These are phyloP conservation scores for Serrognathus titanus DNA, from an alignment of 2,888 invertebrate species.

Conservation along the genomic window DNA sequence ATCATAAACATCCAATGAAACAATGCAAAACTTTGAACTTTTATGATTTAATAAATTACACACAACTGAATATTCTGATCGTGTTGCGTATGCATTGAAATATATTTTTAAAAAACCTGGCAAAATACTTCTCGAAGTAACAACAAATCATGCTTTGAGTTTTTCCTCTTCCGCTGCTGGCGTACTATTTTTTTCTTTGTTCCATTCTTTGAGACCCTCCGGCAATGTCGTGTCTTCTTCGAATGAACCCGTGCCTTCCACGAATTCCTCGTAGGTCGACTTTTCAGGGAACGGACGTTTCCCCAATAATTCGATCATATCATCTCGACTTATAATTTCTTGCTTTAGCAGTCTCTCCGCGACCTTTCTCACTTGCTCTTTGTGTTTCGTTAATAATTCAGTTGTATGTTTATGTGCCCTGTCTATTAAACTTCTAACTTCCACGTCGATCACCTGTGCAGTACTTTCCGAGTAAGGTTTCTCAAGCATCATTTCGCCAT, in stretches of 20 bases:
- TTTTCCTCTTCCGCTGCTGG: slow-evolving; percentile 8
- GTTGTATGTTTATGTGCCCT: slow-evolving; percentile 79
- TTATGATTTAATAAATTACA: no score
- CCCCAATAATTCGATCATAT: slow-evolving; percentile 96
- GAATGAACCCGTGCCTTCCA: slow-evolving; percentile 95
- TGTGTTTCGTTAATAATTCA: slow-evolving; percentile 73
- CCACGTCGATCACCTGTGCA: slow-evolving; percentile 91
- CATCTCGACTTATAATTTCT: slow-evolving; percentile 92
- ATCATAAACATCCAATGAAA: no score
- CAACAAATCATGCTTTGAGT: slow-evolving; percentile 3
- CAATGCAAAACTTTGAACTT: no score
- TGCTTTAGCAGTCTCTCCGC: slow-evolving; percentile 86
- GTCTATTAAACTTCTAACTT: slow-evolving; percentile 78
- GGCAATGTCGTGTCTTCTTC: slow-evolving; percentile 95
- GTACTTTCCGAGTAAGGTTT: slow-evolving; percentile 99
- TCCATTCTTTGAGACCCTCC: slow-evolving; percentile 95
- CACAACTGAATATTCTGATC: no score
- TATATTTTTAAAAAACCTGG: slow-evolving; percentile 15
- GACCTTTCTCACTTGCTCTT: slow-evolving; percentile 82
- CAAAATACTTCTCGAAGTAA: slow-evolving; percentile 6
- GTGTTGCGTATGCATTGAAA: slow-evolving; percentile 6
- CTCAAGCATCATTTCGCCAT: slow-evolving; percentile 88
- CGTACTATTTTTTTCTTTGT: slow-evolving; percentile 58
- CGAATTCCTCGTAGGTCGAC: slow-evolving; percentile 99
- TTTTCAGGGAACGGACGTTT: slow-evolving; percentile 95